Conservation (phyloP, 2,888 invertebrate species). For the Polymixis flavicincta region DNA sequence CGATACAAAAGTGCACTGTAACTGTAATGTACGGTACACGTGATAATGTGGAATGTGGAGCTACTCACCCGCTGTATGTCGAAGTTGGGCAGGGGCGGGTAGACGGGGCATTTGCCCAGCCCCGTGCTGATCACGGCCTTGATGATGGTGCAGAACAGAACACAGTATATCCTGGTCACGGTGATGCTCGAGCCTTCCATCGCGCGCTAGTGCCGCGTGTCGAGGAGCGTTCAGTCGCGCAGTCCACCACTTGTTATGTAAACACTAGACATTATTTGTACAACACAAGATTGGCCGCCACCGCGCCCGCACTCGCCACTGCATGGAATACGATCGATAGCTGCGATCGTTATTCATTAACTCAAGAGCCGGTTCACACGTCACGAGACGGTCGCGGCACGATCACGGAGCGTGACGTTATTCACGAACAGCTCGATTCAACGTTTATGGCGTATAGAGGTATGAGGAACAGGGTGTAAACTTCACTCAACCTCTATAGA, state of each 20-base stretch:
- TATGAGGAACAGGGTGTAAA: too few species aligned
- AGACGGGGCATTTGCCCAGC: constrained; percentile 93
- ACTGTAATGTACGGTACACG: constrained; percentile 34
- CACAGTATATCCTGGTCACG: constrained; percentile 70
- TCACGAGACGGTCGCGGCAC: constrained; percentile 45
- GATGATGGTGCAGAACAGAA: constrained; percentile 75
- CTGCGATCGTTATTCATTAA: constrained; percentile 41
- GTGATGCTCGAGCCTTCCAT: constrained; percentile 84
- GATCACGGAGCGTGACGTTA: constrained; percentile 19
- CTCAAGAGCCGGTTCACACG: constrained; percentile 12
- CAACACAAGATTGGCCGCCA: constrained; percentile 62
- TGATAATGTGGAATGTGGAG: constrained; percentile 4
- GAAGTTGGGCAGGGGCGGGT: constrained; percentile 92
- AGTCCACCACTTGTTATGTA: constrained; percentile 63
- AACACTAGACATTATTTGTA: constrained; percentile 73
- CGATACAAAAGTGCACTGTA: constrained; percentile 35
- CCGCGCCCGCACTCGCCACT: constrained; percentile 58
- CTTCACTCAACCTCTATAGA: too few species aligned
- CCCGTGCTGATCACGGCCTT: constrained; percentile 85
- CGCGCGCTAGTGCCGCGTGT: constrained; percentile 58
- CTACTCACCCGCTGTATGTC: constrained; percentile 92
- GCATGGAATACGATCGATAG: constrained; percentile 46
- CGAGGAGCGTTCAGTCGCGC: constrained; percentile 43
- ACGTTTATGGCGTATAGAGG: too few species aligned
- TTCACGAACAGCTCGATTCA: background rate